Evolutionary conservation across 1,140 invertebrate species (phyloP).

Genomic region (Drosophila kikkawai): DNA sequence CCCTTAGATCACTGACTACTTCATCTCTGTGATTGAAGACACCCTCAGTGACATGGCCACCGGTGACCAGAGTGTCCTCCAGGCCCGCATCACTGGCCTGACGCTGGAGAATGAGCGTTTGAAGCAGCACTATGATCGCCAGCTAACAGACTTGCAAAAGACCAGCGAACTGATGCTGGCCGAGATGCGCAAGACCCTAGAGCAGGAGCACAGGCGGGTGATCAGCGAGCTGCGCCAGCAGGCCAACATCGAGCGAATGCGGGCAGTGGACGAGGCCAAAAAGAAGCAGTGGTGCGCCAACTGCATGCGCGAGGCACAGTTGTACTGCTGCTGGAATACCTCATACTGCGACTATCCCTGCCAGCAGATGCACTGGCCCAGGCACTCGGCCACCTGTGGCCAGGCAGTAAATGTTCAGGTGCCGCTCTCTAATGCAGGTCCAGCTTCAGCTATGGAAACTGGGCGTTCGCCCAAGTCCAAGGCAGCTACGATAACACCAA

Average conservation of each 20-base stretch:
- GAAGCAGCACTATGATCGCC: constrained; percentile 86
- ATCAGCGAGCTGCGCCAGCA: constrained; percentile 87
- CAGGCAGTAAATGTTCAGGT: constrained; percentile 27
- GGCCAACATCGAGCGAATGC: constrained; percentile 88
- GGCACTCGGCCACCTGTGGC: constrained; percentile 85
- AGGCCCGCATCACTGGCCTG: constrained; percentile 87
- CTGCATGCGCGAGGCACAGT: constrained; percentile 94
- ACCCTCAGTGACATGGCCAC: constrained; percentile 86
- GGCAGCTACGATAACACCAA: not conserved
- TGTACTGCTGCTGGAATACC: constrained; percentile 98
- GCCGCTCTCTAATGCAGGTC: not conserved
- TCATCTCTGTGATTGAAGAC: constrained; percentile 87
- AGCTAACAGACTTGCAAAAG: constrained; percentile 85
- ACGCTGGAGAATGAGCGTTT: constrained; percentile 89
- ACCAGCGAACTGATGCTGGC: constrained; percentile 80
- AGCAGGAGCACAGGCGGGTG: constrained; percentile 88
- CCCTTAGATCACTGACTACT: constrained; percentile 85
- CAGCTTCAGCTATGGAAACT: constrained; percentile 4
- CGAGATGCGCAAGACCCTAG: constrained; percentile 89
- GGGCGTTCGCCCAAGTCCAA: constrained; percentile 15
- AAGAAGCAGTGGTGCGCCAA: constrained; percentile 95
- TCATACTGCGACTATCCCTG: constrained; percentile 96
- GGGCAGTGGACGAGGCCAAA: constrained; percentile 91
- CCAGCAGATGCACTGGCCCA: constrained; percentile 90
- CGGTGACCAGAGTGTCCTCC: constrained; percentile 84